These are phyloP conservation scores for Catostylus mosaicus DNA, from an alignment of 30 jellyfish, hydroid and myxozoan species.

Conservation along the genomic window DNA sequence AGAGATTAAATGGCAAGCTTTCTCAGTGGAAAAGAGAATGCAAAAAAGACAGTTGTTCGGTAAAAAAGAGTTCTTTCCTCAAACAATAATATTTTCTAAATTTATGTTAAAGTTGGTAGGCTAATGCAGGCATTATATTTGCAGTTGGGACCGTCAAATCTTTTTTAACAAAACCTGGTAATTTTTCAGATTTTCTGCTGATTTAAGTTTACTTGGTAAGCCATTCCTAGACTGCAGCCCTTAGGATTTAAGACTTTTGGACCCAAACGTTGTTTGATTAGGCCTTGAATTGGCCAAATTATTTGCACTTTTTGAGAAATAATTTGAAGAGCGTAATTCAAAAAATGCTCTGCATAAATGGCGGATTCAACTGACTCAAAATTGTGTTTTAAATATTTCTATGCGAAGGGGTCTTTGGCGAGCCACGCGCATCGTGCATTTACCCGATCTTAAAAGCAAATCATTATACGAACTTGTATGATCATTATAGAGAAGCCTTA, in stretches of 20 bases:
- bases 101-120: no score
- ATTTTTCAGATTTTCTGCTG: conserved; percentile 18
- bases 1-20: no score
- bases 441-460: background rate
- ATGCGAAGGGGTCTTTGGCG: conserved; percentile 30
- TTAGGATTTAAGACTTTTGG: conserved; percentile 7
- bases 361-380: background rate
- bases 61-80: no score
- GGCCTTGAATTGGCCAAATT: conserved; percentile 17
- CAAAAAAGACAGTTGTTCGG: no score
- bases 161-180: conserved; percentile 1
- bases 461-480: conserved; percentile 8
- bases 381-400: conserved; percentile 15
- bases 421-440: background rate
- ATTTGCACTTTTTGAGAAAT: background rate
- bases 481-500: conserved; percentile 24
- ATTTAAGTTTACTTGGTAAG: conserved; percentile 24
- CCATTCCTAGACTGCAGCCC: conserved; percentile 23
- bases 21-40: no score
- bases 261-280: no score
- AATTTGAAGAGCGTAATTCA: background rate
- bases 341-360: conserved; percentile 18
- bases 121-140: background rate
- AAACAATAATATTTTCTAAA: no score
- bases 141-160: conserved; percentile 31